Conservation (phyloP, 2,888 invertebrate genomes). For the Eurytoma adleriae region DNA sequence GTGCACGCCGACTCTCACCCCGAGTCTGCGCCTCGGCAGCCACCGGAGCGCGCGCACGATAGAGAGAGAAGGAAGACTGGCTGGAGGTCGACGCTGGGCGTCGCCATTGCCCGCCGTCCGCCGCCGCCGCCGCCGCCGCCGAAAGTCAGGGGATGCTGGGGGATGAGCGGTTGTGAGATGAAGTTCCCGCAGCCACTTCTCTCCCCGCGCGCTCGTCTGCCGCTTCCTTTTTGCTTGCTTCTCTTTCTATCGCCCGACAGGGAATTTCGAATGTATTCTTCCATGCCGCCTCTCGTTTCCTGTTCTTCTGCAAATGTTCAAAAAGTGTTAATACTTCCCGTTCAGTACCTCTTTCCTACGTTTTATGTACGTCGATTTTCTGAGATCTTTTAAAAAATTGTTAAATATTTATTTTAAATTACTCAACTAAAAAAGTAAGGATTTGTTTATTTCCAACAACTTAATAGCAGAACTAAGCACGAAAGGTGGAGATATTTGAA, state of each 20-base stretch:
- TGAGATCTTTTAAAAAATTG: too few species aligned
- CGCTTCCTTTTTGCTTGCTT: neutral
- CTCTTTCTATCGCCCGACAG: neutral
- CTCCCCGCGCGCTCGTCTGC: neutral
- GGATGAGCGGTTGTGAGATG: slow-evolving; percentile 13
- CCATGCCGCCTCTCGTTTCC: slow-evolving; percentile 2
- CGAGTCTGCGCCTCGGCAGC: slow-evolving; percentile 66
- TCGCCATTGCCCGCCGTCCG: slow-evolving; percentile 65
- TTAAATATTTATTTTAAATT: too few species aligned
- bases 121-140: slow-evolving; percentile 15
- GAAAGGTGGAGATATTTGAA: too few species aligned
- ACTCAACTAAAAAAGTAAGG: too few species aligned
- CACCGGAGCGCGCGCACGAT: neutral
- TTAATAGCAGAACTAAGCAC: too few species aligned
- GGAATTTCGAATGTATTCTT: neutral
- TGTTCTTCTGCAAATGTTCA: neutral
- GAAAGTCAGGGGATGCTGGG: slow-evolving; percentile 39
- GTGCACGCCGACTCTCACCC: slow-evolving; percentile 50
- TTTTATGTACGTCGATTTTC: too few species aligned
- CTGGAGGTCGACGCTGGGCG: slow-evolving; percentile 69
- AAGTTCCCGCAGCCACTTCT: neutral
- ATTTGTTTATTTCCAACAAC: too few species aligned
- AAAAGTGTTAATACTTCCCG: neutral
- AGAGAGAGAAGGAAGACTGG: slow-evolving; percentile 60
- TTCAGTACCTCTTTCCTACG: too few species aligned